Evolutionary conservation across 2,888 invertebrate genomes (phyloP).

Genomic region (Adela reaumurella): DNA sequence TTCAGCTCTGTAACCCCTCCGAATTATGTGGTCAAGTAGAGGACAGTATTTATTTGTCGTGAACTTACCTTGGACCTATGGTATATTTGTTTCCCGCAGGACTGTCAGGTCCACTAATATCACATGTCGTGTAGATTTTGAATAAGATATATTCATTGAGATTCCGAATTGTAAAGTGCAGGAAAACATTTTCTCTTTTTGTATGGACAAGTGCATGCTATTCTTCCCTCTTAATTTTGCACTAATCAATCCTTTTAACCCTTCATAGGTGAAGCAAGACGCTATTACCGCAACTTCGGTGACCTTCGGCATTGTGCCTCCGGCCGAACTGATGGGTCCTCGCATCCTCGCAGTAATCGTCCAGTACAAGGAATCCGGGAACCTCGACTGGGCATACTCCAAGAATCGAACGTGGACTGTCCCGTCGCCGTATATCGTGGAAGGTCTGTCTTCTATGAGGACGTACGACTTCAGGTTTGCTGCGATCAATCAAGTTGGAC

Average conservation of each 20-base stretch:
- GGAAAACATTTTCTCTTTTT: no score
- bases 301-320: conserved; percentile 73
- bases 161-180: no score
- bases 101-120: no score
- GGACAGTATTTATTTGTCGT: no score
- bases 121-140: no score
- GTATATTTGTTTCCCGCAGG: no score
- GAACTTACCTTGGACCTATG: no score
- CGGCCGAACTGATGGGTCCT: conserved; percentile 69
- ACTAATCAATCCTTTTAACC: background rate
- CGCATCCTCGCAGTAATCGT: conserved; percentile 71
- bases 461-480: conserved; percentile 81
- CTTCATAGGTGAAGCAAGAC: conserved; percentile 58
- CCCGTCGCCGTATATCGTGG: conserved; percentile 77
- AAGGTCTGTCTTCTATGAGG: conserved; percentile 72
- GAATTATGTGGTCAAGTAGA: no score
- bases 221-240: no score
- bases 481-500: conserved; percentile 79
- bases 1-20: no score
- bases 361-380: conserved; percentile 68
- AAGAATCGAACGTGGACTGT: conserved; percentile 75
- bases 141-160: no score
- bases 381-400: conserved; percentile 66
- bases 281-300: conserved; percentile 81
- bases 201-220: no score